Evolutionary conservation across 2,888 invertebrate genomes (phyloP).

Genomic region (Neuroscelio doddi): DNA sequence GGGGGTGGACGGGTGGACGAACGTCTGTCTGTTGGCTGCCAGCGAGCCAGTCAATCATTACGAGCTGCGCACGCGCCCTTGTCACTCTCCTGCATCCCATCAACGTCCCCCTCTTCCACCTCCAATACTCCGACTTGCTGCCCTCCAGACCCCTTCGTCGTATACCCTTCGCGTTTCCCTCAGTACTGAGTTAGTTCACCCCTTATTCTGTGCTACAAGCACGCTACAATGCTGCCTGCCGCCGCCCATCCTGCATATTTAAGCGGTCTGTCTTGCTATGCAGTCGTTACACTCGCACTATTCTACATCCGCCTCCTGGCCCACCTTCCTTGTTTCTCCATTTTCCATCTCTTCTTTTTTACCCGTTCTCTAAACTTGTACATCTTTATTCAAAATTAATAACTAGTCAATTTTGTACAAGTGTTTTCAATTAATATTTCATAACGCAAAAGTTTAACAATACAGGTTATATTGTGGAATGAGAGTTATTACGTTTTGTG

Average conservation of each 20-base stretch:
- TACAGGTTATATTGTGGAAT: no score
- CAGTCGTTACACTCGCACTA: slow-evolving; percentile 64
- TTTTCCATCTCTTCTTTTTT: background rate
- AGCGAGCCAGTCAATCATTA: slow-evolving; percentile 73
- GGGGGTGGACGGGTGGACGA: slow-evolving; percentile 64
- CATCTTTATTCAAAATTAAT: no score
- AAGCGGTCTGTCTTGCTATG: slow-evolving; percentile 69
- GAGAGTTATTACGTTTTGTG: no score
- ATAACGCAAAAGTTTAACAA: no score
- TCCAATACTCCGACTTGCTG: slow-evolving; percentile 21
- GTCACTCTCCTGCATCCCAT: slow-evolving; percentile 34
- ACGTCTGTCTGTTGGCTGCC: slow-evolving; percentile 73
- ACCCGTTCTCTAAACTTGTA: no score
- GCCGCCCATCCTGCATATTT: slow-evolving; percentile 72
- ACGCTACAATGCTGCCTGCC: slow-evolving; percentile 67
- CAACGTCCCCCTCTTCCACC: slow-evolving; percentile 27
- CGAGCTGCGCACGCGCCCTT: slow-evolving; percentile 69
- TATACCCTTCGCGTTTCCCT: slow-evolving; percentile 63
- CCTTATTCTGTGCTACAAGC: slow-evolving; percentile 66
- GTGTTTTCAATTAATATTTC: no score
- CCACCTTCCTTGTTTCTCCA: slow-evolving; percentile 11
- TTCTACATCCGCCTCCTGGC: slow-evolving; percentile 29
- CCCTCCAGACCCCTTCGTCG: slow-evolving; percentile 46
- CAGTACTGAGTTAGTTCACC: slow-evolving; percentile 65
- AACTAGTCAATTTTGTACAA: no score